Evolutionary conservation across 35 echinoderm and acorn worm genomes (phyloP).

Genomic region (Ophioderma brevispina): DNA sequence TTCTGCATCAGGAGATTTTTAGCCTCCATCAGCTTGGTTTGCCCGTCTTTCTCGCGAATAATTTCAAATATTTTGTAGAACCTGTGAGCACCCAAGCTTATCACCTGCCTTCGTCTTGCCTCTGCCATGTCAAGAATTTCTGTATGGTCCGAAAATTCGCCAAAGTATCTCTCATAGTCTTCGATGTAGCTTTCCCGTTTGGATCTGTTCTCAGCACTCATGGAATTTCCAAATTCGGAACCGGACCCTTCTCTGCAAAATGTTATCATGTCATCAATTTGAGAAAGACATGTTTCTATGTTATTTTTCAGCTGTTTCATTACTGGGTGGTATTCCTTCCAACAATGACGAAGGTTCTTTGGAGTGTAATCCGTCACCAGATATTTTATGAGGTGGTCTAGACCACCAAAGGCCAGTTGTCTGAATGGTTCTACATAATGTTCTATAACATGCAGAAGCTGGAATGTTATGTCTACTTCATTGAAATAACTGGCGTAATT

Average conservation of each 20-base stretch:
- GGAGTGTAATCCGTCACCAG: neutral
- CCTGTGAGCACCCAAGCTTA: neutral
- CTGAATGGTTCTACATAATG: neutral
- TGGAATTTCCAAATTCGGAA: neutral
- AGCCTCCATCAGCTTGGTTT: neutral
- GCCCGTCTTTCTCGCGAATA: neutral
- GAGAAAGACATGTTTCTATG: neutral
- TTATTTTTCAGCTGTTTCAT: neutral
- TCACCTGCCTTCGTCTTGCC: neutral
- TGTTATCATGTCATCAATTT: neutral
- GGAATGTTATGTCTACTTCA: neutral
- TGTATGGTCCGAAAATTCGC: no score
- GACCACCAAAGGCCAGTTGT: neutral
- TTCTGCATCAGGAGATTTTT: neutral
- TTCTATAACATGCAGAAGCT: neutral
- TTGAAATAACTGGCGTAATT: neutral
- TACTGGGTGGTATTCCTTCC: neutral
- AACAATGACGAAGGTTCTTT: neutral
- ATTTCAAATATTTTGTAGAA: conserved; percentile 27
- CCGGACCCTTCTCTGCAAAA: neutral
- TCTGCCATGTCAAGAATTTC: neutral
- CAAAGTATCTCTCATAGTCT: neutral
- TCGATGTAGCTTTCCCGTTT: neutral
- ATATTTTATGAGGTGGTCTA: neutral
- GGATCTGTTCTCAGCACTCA: neutral